Base-by-base conservation (phyloP, 2,888 invertebrate genomes). In the Branchellion lobata region DNA sequence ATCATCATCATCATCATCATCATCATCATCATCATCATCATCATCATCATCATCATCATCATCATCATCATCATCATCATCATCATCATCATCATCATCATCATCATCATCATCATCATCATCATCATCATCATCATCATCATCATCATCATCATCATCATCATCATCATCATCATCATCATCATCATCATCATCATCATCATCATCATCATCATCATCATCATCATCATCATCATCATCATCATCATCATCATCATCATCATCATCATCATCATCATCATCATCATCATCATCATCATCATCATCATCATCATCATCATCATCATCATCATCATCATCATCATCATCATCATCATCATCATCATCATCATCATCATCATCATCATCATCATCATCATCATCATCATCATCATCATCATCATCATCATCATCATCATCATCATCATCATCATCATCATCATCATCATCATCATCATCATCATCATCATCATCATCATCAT, bases 361-460 rank as follows among this genome's bases (percentile, higher is more conserved):
- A 8, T 40, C 14, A 5, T 40, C 40, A 40, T 14, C 40, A 40
- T 14, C 40, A 5, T 14, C 40, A 5, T 14, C 40, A 5, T 14
- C 40, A 40, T 14, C 8, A 5, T 40, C 40, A n/a, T n/a, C n/a
- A n/a, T 2, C 27, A 21, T 2, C 1, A 71, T 71, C 33, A 11
- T 71, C 3, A 31, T 71, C 3, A 27, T 33, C 3, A 53, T 14
- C 47, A 74, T 5, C 57, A 53, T 34, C 57, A 51, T 57, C 57
- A 31, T 76, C 57, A 76, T 57, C 57, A 57, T 76, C 57, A 76
- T 27, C 33, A 71, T 14, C 40, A n/a, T n/a, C n/a, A n/a, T n/a
- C n/a, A n/a, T n/a, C n/a, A n/a, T n/a, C n/a, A n/a, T n/a, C n/a
- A n/a, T n/a, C n/a, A n/a, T n/a, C n/a, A n/a, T n/a, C n/a, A n/a